Conservation (phyloP, 1,140 invertebrate genomes). For the Aradophagus sp. region DNA sequence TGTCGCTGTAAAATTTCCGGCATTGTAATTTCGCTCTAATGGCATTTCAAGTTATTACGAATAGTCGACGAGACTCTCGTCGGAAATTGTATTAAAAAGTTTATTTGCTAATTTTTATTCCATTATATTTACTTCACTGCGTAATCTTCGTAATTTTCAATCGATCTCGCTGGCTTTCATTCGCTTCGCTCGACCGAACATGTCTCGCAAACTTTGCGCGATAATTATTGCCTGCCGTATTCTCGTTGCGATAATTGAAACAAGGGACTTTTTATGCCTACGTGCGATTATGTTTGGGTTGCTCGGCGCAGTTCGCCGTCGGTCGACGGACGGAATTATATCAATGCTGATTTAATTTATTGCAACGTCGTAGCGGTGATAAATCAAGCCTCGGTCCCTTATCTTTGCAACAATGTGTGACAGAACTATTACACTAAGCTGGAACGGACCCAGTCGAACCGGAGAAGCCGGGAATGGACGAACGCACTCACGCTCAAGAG, state of each 20-base stretch:
- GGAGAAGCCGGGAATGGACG: conserved; percentile 40
- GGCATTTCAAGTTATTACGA: conserved; percentile 18
- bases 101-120: too few species aligned
- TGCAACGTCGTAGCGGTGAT: conserved; percentile 45
- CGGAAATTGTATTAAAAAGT: neutral
- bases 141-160: too few species aligned
- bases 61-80: neutral
- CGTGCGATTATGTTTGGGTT: too few species aligned
- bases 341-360: conserved; percentile 55
- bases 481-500: conserved; percentile 37
- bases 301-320: too few species aligned
- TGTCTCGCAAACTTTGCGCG: too few species aligned
- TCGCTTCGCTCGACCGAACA: too few species aligned
- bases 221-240: too few species aligned
- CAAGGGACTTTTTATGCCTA: too few species aligned
- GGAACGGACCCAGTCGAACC: conserved; percentile 35
- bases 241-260: too few species aligned
- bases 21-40: neutral
- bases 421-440: conserved; percentile 53
- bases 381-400: conserved; percentile 44
- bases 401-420: conserved; percentile 52
- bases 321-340: conserved; percentile 27
- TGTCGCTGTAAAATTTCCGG: conserved; percentile 15
- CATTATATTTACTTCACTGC: too few species aligned
- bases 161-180: too few species aligned